Evolutionary conservation across 1,140 invertebrate genomes (phyloP).

Genomic region (Argopecten irradians): DNA sequence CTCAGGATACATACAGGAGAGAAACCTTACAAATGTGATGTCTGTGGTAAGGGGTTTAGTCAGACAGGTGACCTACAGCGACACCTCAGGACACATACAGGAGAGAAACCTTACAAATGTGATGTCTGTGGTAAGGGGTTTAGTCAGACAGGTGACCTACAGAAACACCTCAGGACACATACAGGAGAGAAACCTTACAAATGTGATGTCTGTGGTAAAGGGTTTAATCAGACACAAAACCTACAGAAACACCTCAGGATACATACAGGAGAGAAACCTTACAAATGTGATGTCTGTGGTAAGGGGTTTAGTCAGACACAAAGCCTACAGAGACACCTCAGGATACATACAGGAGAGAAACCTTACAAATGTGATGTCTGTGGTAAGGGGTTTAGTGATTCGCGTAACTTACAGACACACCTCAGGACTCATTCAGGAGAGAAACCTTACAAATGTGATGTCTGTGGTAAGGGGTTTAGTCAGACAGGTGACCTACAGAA

Average conservation of each 20-base stretch:
- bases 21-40: not conserved
- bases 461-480: not conserved
- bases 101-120: not conserved
- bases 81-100: not conserved
- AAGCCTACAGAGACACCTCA: not conserved
- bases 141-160: too few species aligned
- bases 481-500: not conserved
- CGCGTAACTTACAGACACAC: not conserved
- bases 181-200: not conserved
- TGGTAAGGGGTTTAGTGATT: not conserved
- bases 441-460: not conserved
- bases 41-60: not conserved
- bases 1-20: not conserved
- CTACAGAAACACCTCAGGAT: not conserved
- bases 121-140: too few species aligned
- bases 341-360: not conserved
- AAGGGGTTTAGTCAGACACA: not conserved
- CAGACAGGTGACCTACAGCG: not conserved
- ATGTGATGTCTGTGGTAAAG: not conserved
- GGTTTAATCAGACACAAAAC: not conserved
- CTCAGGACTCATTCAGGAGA: not conserved
- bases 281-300: not conserved
- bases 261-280: not conserved
- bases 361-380: not conserved
- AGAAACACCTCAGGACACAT: not conserved